Percentiles rank a stretch among this genome's conserved stretches.
These are phyloP conservation scores for Cerastoderma edule DNA, from an alignment of 2,888 invertebrate species.

Conservation along the genomic window DNA sequence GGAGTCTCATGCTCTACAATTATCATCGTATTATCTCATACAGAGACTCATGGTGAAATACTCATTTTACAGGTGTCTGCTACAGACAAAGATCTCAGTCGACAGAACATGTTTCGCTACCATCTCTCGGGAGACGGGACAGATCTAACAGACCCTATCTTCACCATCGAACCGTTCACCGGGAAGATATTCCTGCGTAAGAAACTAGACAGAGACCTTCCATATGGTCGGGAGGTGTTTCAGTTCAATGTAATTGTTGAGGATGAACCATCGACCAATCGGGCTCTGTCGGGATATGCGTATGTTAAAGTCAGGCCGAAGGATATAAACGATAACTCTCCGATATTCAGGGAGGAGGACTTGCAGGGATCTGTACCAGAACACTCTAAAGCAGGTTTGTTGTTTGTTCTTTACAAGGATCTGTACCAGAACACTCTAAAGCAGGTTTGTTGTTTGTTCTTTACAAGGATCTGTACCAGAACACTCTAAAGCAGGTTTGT, in stretches of 20 bases:
- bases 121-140: constrained; percentile 69
- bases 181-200: constrained; percentile 98
- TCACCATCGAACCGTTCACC: constrained; percentile 97
- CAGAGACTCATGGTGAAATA: no score
- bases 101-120: constrained; percentile 97
- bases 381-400: constrained; percentile 92
- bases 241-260: constrained; percentile 82
- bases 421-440: constrained; percentile 98
- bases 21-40: no score
- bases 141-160: constrained; percentile 85
- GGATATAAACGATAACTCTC: constrained; percentile 98
- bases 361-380: constrained; percentile 91
- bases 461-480: constrained; percentile 91
- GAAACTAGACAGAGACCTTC: constrained; percentile 97
- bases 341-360: constrained; percentile 88
- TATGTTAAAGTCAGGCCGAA: constrained; percentile 98
- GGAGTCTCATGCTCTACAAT: no score
- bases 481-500: constrained; percentile 92
- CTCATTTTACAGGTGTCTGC: constrained; percentile 94
- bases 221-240: constrained; percentile 92
- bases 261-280: constrained; percentile 76
- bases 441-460: constrained; percentile 86
- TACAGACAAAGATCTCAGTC: constrained; percentile 97
- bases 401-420: constrained; percentile 66
- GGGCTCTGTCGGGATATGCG: constrained; percentile 89